phyloP scores from a whole-genome alignment of 1,140 invertebrate species.

The Mycetomoellerius zeteki region DNA sequence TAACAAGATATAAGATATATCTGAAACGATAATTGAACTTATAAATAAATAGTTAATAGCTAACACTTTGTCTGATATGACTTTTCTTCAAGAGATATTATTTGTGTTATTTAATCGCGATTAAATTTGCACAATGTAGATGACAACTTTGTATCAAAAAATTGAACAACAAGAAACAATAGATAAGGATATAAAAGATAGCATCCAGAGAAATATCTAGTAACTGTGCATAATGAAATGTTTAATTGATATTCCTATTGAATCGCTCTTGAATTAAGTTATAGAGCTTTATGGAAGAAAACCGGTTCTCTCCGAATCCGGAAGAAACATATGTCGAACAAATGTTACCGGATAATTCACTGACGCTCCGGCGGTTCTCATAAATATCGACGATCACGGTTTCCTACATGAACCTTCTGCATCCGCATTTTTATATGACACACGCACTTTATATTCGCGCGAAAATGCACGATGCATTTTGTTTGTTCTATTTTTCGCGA shows the following conservation, averaged over 20 bases:
- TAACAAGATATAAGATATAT: background rate
- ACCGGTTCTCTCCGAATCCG: constrained; percentile 59
- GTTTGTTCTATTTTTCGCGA: background rate
- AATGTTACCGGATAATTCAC: constrained; percentile 59
- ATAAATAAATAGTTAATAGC: background rate
- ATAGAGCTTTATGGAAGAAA: constrained; percentile 43
- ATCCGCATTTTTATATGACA: constrained; percentile 40
- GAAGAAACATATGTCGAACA: constrained; percentile 63
- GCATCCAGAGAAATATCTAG: background rate
- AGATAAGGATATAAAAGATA: background rate
- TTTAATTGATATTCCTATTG: constrained; percentile 25
- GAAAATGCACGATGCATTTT: background rate
- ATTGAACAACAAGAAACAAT: background rate
- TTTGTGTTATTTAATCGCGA: background rate
- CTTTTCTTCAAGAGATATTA: background rate
- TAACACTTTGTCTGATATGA: background rate
- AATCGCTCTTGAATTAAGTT: constrained; percentile 33
- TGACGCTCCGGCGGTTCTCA: constrained; percentile 37
- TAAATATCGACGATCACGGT: constrained; percentile 56
- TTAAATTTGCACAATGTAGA: background rate
- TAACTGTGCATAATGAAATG: constrained; percentile 7
- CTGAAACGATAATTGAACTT: background rate
- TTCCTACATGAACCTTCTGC: constrained; percentile 37
- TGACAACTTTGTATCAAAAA: background rate
- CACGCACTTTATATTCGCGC: background rate